phyloP scores from a whole-genome alignment of 2,113 vertebrate genomes.

The Halcyon senegalensis region DNA sequence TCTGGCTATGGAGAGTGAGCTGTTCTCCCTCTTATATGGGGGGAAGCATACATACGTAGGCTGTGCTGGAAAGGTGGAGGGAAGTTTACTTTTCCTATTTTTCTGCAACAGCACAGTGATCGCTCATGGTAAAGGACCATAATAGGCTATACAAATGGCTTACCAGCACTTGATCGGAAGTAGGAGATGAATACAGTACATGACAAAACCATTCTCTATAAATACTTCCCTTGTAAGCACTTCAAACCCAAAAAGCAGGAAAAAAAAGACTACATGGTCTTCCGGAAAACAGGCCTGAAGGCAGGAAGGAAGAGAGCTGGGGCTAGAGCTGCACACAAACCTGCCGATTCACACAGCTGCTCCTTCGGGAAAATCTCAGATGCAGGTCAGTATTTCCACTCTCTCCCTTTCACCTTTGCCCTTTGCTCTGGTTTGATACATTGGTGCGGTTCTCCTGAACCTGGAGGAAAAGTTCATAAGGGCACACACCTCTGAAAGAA shows the following conservation, averaged over 20 bases:
- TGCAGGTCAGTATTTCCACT: neutral
- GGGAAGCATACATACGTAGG: neutral
- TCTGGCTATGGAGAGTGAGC: neutral
- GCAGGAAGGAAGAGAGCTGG: conserved; percentile 20
- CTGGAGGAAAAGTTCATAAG: neutral
- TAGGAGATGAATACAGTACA: neutral
- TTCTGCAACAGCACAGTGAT: neutral
- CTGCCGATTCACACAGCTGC: neutral
- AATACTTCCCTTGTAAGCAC: neutral
- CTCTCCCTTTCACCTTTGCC: neutral
- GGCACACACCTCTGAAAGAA: neutral
- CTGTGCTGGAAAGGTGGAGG: neutral
- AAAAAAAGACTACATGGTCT: neutral
- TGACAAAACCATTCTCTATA: neutral
- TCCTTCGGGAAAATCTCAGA: neutral
- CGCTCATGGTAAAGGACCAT: neutral
- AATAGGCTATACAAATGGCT: neutral
- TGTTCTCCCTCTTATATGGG: neutral
- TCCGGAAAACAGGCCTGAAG: neutral
- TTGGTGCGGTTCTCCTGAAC: neutral
- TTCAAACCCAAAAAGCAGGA: neutral
- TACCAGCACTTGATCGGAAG: neutral
- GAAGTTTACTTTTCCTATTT: neutral
- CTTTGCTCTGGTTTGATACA: neutral
- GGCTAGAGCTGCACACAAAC: neutral